phyloP scores from a whole-genome alignment of 2,113 vertebrate species.

The Hystrix cristata region DNA sequence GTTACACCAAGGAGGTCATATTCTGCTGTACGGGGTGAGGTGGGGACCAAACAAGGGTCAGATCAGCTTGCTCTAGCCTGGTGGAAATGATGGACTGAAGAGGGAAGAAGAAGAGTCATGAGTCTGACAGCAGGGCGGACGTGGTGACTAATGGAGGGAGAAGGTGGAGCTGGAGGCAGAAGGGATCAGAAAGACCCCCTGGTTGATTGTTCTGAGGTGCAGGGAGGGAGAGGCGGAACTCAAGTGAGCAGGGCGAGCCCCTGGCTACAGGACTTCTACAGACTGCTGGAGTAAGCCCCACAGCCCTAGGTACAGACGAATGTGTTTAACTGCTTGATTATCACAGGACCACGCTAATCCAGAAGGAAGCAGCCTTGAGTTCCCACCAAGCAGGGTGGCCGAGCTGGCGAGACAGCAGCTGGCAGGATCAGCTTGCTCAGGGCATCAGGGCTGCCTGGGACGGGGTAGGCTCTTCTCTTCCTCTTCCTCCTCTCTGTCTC shows the following conservation, averaged over 20 bases:
- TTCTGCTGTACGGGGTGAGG: not conserved
- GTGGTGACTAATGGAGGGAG: not conserved
- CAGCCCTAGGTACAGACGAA: no score
- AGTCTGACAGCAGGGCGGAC: not conserved
- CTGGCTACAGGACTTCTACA: not conserved
- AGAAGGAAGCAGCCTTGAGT: not conserved
- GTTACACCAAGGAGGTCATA: not conserved
- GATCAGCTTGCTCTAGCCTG: not conserved
- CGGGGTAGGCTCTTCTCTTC: rapidly evolving
- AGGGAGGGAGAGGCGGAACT: not conserved
- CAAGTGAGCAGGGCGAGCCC: not conserved
- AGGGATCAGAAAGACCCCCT: not conserved
- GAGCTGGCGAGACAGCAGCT: not conserved
- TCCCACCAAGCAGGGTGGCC: not conserved
- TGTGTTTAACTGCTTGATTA: not conserved
- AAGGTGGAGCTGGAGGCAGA: not conserved
- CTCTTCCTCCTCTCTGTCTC: no score
- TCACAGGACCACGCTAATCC: not conserved
- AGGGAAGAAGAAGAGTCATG: not conserved
- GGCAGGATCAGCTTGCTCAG: not conserved
- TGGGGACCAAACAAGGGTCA: not conserved
- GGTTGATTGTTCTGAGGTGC: not conserved
- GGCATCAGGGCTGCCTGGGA: rapidly evolving
- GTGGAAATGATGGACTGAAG: not conserved
- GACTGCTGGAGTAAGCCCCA: not conserved